phyloP scores from a whole-genome alignment of 2,888 invertebrate species.

The Synergus gifuensis region DNA sequence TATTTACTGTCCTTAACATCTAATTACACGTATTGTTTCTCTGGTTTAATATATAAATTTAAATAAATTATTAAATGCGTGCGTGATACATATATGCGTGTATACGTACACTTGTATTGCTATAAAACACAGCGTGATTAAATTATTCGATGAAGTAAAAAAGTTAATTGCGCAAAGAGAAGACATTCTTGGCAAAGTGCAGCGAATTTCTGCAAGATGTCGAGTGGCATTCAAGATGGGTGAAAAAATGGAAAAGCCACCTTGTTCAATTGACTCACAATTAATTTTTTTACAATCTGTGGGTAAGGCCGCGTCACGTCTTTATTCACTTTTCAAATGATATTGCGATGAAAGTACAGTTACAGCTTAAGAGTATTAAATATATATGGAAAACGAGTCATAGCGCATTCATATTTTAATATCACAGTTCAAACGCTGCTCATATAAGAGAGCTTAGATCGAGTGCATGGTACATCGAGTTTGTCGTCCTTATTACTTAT shows the following conservation, averaged over 20 bases:
- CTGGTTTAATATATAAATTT: constrained; percentile 28
- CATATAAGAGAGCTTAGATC: constrained; percentile 37
- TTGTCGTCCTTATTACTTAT: constrained; percentile 37
- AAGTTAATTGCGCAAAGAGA: constrained; percentile 32
- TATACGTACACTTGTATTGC: constrained; percentile 37
- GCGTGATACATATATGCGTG: constrained; percentile 24
- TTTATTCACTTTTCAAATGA: constrained; percentile 12
- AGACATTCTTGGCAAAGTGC: constrained; percentile 15
- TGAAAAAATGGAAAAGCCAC: constrained; percentile 8
- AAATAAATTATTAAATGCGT: constrained; percentile 39
- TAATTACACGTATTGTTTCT: constrained; percentile 30
- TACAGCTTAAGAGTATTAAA: constrained; percentile 33
- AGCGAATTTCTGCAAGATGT: neutral
- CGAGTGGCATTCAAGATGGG: neutral
- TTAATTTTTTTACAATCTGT: constrained; percentile 38
- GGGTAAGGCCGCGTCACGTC: constrained; percentile 8
- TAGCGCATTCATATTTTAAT: constrained; percentile 41
- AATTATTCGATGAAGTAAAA: constrained; percentile 30
- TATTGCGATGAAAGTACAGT: constrained; percentile 33
- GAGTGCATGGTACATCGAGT: constrained; percentile 21
- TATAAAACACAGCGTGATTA: constrained; percentile 33
- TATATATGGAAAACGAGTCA: constrained; percentile 37
- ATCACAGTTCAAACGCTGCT: constrained; percentile 37
- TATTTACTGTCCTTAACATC: constrained; percentile 21
- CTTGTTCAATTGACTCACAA: constrained; percentile 11